Evolutionary conservation across 2,797 vertebrate species (phyloP).

Genomic region (Catostomus latipinnis): DNA sequence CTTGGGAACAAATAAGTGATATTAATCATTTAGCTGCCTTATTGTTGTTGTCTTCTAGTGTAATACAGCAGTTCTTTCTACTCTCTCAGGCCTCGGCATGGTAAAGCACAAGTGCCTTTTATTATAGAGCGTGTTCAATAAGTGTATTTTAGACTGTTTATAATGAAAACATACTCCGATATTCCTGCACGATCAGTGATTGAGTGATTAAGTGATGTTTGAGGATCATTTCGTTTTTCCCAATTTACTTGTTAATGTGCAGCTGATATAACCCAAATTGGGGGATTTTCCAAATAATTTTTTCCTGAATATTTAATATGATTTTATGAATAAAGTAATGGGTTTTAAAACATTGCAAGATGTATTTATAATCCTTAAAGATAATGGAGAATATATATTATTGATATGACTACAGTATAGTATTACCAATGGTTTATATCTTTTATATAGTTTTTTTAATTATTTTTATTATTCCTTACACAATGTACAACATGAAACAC

Average conservation of each 20-base stretch:
- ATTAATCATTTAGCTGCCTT: slow-evolving; percentile 48
- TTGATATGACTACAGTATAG: neutral
- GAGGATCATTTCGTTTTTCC: neutral
- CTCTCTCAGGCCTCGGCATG: neutral
- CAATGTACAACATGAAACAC: slow-evolving; percentile 7
- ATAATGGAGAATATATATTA: neutral
- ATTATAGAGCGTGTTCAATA: neutral
- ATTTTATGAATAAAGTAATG: neutral
- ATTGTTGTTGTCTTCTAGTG: slow-evolving; percentile 25
- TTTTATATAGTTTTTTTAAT: slow-evolving; percentile 7
- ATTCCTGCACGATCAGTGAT: neutral
- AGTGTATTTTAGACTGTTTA: neutral
- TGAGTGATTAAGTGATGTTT: slow-evolving; percentile 3
- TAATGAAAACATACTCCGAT: neutral
- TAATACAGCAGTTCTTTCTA: slow-evolving; percentile 19
- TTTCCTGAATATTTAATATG: neutral
- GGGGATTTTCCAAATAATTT: neutral
- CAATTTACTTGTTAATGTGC: slow-evolving; percentile 3
- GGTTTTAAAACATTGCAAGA: neutral
- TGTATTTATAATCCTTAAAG: neutral
- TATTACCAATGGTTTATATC: slow-evolving; percentile 13
- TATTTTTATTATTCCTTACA: slow-evolving; percentile 14
- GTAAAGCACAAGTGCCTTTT: slow-evolving; percentile 31
- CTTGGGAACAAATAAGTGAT: neutral
- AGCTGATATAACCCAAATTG: slow-evolving; percentile 1